Evolutionary conservation across 2,888 invertebrate species (phyloP), one percentile per base, ranked within the genome.

Genomic region (Papilio demoleus): DNA sequence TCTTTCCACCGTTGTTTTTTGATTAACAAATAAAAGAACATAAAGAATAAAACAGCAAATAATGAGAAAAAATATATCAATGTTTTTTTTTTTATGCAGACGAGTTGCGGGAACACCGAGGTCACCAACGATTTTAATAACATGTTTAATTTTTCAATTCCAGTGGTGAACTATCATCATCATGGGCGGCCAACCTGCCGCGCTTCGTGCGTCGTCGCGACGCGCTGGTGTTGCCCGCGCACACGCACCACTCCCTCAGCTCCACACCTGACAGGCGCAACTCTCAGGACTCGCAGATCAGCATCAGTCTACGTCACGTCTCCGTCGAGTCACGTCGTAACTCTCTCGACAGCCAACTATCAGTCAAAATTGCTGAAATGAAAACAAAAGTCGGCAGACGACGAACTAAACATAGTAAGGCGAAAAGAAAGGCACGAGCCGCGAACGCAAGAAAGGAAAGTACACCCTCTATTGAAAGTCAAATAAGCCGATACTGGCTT

Each of bases 101-200:
- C n/a, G n/a, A n/a, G n/a, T n/a, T n/a, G n/a, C n/a, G n/a, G n/a
- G n/a, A n/a, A n/a, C n/a, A n/a, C n/a, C n/a, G n/a, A n/a, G n/a
- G n/a, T n/a, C n/a, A n/a, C n/a, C n/a, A n/a, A n/a, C n/a, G 6
- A 31, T 31, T 31, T 31, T 31, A 31, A 31, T 4, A 22, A 22
- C 63, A 42, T 31, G 22, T 9, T 50, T 34, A 24, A 19, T 60
- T 24, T 59, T 36, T 53, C 8, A 12, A 50, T 56, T 72, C 8
- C 65, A 96, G 97, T 70, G 96, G 96, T 74, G 97, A 97, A 77
- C 93, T 98, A 64, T 97, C 97, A 67, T 97, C 98, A 0, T 97
- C 97, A 0, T 98, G 98, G 97, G 97, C 97, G 47, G 97, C 97
- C 65, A 97, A 97, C 73, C 90, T 99, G 72, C 98, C 98, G 0